Percentiles rank a stretch among this genome's conserved stretches.
These are phyloP conservation scores for Tortricodes alternella DNA, from an alignment of 2,888 invertebrate genomes.

Conservation along the genomic window DNA sequence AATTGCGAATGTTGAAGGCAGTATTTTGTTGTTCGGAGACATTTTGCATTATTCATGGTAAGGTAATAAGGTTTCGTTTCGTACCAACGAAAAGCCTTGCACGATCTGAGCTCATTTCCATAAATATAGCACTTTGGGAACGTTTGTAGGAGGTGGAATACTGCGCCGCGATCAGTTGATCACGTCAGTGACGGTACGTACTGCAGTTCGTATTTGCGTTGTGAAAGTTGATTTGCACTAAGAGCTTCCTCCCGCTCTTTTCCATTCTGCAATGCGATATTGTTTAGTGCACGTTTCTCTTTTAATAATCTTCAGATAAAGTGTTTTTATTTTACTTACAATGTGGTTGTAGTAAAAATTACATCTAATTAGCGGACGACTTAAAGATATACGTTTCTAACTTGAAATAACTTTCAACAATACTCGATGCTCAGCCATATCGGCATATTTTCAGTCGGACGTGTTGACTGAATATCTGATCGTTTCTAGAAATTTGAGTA, in stretches of 20 bases:
- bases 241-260: constrained; percentile 48
- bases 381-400: too few species aligned
- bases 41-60: constrained; percentile 60
- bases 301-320: constrained; percentile 4
- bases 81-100: constrained; percentile 49
- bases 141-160: constrained; percentile 39
- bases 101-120: constrained; percentile 48
- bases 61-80: constrained; percentile 53
- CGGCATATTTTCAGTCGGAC: too few species aligned
- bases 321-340: too few species aligned
- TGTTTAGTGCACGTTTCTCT: constrained; percentile 47
- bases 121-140: constrained; percentile 48
- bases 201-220: constrained; percentile 45
- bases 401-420: too few species aligned
- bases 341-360: too few species aligned
- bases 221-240: constrained; percentile 73
- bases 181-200: constrained; percentile 37
- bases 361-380: too few species aligned
- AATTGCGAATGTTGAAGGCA: constrained; percentile 11
- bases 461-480: too few species aligned
- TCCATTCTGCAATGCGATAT: constrained; percentile 36
- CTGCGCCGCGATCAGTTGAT: constrained; percentile 47
- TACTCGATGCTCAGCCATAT: too few species aligned
- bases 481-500: background rate
- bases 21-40: constrained; percentile 36